Percentiles rank a stretch among this genome's conserved stretches.
phyloP scores from a whole-genome alignment of 2,797 vertebrate species.

The Gorsachius magnificus region DNA sequence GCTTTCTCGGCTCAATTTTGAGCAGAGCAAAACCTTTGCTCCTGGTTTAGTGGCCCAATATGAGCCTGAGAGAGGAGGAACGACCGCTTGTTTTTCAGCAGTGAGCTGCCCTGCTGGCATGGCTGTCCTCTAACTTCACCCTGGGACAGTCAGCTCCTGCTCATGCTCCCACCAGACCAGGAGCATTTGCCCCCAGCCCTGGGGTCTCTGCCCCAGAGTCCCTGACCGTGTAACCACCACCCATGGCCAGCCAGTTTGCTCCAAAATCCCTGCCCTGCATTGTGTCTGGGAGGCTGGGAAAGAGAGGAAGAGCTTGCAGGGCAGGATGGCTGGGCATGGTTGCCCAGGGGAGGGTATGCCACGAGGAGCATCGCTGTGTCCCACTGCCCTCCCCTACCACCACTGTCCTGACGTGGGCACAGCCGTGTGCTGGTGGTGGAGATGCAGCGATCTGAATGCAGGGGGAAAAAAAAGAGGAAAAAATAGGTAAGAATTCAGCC shows the following conservation, averaged over 20 bases:
- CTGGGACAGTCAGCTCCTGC: not conserved
- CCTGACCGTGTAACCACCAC: not conserved
- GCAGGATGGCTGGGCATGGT: not conserved
- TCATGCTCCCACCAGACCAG: not conserved
- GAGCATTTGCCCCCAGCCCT: not conserved
- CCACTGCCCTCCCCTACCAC: not conserved
- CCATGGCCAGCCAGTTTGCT: not conserved
- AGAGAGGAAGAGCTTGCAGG: not conserved
- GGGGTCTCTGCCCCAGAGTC: not conserved
- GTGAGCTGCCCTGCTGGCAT: not conserved
- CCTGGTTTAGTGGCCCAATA: not conserved
- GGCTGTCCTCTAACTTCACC: not conserved
- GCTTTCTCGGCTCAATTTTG: not conserved
- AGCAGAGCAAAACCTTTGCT: not conserved
- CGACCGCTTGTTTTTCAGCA: not conserved
- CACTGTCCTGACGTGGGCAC: not conserved
- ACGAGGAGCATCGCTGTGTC: not conserved
- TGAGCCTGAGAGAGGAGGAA: not conserved
- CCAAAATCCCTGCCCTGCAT: rapidly evolving
- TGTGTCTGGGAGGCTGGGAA: not conserved
- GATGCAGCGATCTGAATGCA: not conserved
- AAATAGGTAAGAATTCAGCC: not conserved
- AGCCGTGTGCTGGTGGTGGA: rapidly evolving
- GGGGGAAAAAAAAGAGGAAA: not conserved
- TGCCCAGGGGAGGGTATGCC: not conserved